A percentile compares a stretch with the other conserved stretches of the same genome.
phyloP scores from a whole-genome alignment of 1,140 invertebrate genomes.

The Zelostemma sp. region DNA sequence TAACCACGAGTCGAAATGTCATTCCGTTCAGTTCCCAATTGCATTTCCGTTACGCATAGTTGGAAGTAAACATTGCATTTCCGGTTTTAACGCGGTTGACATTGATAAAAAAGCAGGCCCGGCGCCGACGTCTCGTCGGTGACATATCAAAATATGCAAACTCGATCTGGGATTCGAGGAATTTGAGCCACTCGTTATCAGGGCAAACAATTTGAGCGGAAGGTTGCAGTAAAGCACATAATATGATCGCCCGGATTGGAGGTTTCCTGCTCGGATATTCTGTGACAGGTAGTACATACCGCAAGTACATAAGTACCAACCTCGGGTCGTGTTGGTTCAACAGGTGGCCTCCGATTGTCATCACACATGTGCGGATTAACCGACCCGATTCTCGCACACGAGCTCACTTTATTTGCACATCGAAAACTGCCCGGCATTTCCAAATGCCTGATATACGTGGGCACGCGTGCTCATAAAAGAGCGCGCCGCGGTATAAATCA shows the following conservation, averaged over 20 bases:
- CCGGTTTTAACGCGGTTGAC: too few relatives aligned
- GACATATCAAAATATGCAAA: background rate
- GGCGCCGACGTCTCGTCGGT: too few relatives aligned
- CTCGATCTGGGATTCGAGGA: background rate
- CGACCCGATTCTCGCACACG: slow-evolving; percentile 3
- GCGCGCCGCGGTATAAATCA: background rate
- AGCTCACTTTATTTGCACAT: background rate
- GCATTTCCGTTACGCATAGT: too few relatives aligned
- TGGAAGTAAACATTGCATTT: too few relatives aligned
- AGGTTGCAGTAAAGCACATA: slow-evolving; percentile 6
- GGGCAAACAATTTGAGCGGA: slow-evolving; percentile 9
- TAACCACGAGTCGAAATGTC: too few relatives aligned
- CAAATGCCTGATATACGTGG: background rate
- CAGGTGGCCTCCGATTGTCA: slow-evolving; percentile 54
- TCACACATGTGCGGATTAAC: slow-evolving; percentile 53
- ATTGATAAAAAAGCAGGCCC: too few relatives aligned
- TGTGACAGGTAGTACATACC: slow-evolving; percentile 4
- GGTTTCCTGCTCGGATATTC: slow-evolving; percentile 7
- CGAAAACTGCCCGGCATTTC: background rate
- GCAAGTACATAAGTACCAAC: slow-evolving; percentile 6
- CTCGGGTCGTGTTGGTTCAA: slow-evolving; percentile 35
- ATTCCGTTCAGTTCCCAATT: too few relatives aligned
- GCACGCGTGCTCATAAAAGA: background rate
- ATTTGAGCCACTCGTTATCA: slow-evolving; percentile 4
- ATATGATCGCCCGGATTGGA: slow-evolving; percentile 7